Conservation (phyloP, 2,888 invertebrate species). For the Erynnis tages region DNA sequence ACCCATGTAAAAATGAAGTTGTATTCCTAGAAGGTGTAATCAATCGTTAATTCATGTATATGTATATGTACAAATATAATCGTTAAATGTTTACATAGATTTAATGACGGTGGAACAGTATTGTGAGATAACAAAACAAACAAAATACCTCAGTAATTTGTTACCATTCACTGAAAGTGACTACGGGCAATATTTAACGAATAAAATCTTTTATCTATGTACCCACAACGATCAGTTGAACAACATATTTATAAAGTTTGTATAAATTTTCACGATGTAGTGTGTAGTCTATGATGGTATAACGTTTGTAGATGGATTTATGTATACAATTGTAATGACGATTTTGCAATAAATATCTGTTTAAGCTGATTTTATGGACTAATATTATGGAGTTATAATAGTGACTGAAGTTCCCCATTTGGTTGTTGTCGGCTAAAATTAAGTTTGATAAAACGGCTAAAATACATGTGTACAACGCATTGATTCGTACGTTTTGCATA, state of each 20-base stretch:
- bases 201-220: slow-evolving; percentile 19
- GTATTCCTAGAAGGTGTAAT: slow-evolving; percentile 7
- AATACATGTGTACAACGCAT: no score
- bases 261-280: slow-evolving; percentile 18
- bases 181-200: slow-evolving; percentile 16
- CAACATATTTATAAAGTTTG: slow-evolving; percentile 14
- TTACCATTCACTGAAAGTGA: slow-evolving; percentile 48
- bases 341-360: slow-evolving; percentile 30
- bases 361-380: no score
- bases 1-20: slow-evolving; percentile 29
- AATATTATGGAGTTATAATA: no score
- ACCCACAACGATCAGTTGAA: slow-evolving; percentile 2
- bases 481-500: no score
- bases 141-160: slow-evolving; percentile 58
- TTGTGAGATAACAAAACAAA: slow-evolving; percentile 44
- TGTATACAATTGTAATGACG: slow-evolving; percentile 27
- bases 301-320: slow-evolving; percentile 25
- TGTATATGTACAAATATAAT: slow-evolving; percentile 37
- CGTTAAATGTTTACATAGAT: slow-evolving; percentile 39
- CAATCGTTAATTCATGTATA: slow-evolving; percentile 12
- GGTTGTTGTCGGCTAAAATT: no score
- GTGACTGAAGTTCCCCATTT: no score
- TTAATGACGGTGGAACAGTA: slow-evolving; percentile 52
- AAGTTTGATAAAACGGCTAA: no score
- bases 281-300: slow-evolving; percentile 13